phyloP scores from a whole-genome alignment of 2,113 vertebrate genomes.

The Sclerurus mexicanus region DNA sequence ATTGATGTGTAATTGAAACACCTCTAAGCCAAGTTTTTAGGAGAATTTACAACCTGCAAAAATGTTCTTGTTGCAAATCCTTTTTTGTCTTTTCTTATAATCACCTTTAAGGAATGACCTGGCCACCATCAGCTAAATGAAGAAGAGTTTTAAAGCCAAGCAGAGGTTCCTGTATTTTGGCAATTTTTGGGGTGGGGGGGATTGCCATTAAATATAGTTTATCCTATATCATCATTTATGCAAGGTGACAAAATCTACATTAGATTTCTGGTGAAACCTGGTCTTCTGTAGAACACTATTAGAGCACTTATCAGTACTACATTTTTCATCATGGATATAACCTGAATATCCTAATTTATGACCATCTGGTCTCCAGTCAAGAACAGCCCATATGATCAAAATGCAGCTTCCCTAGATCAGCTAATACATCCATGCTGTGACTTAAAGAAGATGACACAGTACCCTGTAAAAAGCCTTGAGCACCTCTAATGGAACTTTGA shows the following conservation, averaged over 20 bases:
- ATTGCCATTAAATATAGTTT: background rate
- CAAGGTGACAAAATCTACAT: background rate
- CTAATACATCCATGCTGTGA: background rate
- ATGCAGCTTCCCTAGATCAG: slow-evolving; percentile 21
- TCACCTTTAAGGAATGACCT: background rate
- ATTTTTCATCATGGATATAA: slow-evolving; percentile 52
- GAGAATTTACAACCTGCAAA: slow-evolving; percentile 11
- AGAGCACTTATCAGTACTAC: background rate
- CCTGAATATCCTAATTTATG: slow-evolving; percentile 60
- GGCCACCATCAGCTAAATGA: background rate
- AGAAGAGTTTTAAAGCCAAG: background rate
- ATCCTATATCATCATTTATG: background rate
- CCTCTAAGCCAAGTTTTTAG: background rate
- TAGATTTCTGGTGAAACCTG: slow-evolving; percentile 41
- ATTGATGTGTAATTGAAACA: background rate
- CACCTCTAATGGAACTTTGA: background rate
- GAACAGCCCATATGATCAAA: slow-evolving; percentile 19
- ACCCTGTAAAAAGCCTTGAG: background rate
- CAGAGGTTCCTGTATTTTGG: background rate
- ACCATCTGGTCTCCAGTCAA: slow-evolving; percentile 62
- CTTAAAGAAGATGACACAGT: background rate
- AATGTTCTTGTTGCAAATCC: background rate
- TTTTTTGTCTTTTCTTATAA: background rate
- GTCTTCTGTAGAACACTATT: background rate
- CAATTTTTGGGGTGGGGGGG: background rate